Evolutionary conservation across 2,113 vertebrate genomes (phyloP), one percentile per base, ranked within the genome.

Genomic region (Thryonomys swinderianus): DNA sequence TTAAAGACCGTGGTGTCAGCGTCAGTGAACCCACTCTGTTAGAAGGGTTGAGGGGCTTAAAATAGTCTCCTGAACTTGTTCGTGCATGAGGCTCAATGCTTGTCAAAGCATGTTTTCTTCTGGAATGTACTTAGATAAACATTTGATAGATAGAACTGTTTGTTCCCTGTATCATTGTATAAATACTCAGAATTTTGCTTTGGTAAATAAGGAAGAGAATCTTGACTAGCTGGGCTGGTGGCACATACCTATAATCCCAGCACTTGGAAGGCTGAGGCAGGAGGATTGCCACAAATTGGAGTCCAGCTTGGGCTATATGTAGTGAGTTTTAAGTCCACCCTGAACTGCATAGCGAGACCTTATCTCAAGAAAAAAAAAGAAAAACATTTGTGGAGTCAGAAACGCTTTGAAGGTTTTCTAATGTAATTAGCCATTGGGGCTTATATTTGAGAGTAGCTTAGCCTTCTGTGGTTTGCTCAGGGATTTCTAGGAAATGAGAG

Each of bases 31-130:
- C 74, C 7, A 69, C 66, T 95, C 92, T 78, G 14, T 89, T 88
- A 51, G 32, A 79, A 78, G 89, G 55, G 42, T 69, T 81, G 74
- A 71, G 59, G 40, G 8, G 13, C 51, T 85, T 95, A 40, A 69
- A 85, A 48, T 61, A 80, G 34, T 80, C 9, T 76, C 37, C 94
- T 73, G 53, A 76, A 67, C 9, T 71, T 94, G 45, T 73, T 92
- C 32, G 20, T 76, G 30, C n/a, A 17, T 16, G 86, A 94, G 51
- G 5, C 42, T 30, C 37, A 88, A 2, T 71, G 64, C 71, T 92
- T 92, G 20, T 95, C 42, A 96, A 88, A 81, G 48, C 34, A 79
- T 34, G 5, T 69, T 94, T 93, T 83, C 18, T 84, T 87, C 27
- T 95, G 34, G 61, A 81, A n/a, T 81, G 12, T 57, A 85, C 55